Base-by-base conservation (phyloP, 1,140 invertebrate genomes). In the Aphaenogaster floridana region DNA sequence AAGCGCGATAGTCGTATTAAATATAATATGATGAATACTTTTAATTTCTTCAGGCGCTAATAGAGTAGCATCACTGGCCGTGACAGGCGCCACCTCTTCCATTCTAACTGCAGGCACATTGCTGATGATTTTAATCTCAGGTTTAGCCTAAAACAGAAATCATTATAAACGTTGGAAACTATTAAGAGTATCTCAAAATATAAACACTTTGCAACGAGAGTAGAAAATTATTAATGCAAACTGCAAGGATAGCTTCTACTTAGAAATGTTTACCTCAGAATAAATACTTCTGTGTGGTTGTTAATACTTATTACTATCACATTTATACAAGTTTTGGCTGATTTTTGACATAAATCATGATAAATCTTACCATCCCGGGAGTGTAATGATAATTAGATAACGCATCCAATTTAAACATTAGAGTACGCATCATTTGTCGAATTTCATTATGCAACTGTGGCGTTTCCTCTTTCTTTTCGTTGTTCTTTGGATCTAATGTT, bases 31-130 rank as follows among this genome's bases (percentile, higher is more conserved):
- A 69, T 34, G 61, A 1, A 57, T 96, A 97, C 97, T 96, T 95
- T 97, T 97, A 17, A 99, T 96, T 97, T 99, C 99, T 95, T 99
- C 98, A 3, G 99, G 99, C 34, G 99, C 99, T 61, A 99, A 95
- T 28, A 99, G 94, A 0, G 97, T 96, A 15, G 97, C 98, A 96
- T 99, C 98, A 93, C 97, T 98, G 0, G 97, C 97, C 36, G 97
- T 97, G 2, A 98, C 96, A 48, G 99, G 99, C 3, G 98, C 98
- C n/a, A 99, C 98, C 96, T 99, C 99, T 96, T 99, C 99, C 97
- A 99, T 98, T 45, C 95, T 96, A 72, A 99, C 97, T 4, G 99
- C 98, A 21, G 99, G 98, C 87, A 99, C 95, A 95, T 99, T 99
- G 72, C 96, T 98, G 1, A 99, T 96, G 89, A 99, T 98, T 95